Evolutionary conservation across 2,797 vertebrate species (phyloP), one percentile per base, ranked within the genome.

Genomic region (Huso huso): DNA sequence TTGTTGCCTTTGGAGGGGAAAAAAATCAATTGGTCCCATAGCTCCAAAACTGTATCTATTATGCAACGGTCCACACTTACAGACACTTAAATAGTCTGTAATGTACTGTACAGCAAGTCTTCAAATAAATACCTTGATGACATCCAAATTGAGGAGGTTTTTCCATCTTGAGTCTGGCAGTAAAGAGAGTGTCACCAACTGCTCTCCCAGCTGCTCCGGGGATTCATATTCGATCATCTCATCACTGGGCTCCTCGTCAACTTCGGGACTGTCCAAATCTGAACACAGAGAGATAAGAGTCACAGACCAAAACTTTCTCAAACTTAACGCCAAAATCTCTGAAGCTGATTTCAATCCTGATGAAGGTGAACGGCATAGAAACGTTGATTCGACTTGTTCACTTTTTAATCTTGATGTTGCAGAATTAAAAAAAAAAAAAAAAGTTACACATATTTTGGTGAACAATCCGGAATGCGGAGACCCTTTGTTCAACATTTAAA

Each of bases 91-190:
- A 37, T 4, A 37, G 23, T 3, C 23, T 37, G 23, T 37, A 37
- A 37, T 4, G 23, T 37, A 37, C 23, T 37, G 23, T 37, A 37
- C 23, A 37, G 23, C 23, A 37, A 37, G 23, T 37, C 23, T 37
- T 37, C 23, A 37, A 1, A 61, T 62, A 62, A 64, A 70, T 84
- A 97, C 95, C 94, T 95, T 98, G 81, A 99, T 97, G 73, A 86
- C 10, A 71, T 98, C 93, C 63, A 99, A 90, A 73, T 87, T 90
- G 61, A 98, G 86, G 49, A 99, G 91, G 71, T 92, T 96, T 73
- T 91, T 98, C 96, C 95, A 99, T 4, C 93, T 89, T 18, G 94
- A 97, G 76, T 96, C 95, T 0, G 95, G 92, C 62, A 95, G 81
- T 70, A 86, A 80, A 0, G 95, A 97, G 7, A 99, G 87, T 0